Evolutionary conservation across 2,113 vertebrate genomes (phyloP).

Genomic region (Anser cygnoides): DNA sequence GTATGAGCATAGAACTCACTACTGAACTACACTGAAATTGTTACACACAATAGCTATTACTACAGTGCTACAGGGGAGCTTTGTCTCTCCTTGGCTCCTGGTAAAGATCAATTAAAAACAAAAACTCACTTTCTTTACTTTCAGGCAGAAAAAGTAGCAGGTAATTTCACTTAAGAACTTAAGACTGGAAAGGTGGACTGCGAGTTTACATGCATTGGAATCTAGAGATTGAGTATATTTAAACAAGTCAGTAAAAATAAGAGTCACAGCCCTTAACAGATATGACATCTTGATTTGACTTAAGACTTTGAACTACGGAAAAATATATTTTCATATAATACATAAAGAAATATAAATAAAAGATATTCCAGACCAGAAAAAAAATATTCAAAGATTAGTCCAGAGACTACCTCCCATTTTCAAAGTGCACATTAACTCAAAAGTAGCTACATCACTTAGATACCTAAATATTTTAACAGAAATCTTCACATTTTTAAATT

Average conservation of each 20-base stretch:
- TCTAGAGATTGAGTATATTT: neutral
- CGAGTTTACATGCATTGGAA: neutral
- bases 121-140: neutral
- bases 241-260: neutral
- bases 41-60: neutral
- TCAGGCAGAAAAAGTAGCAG: neutral
- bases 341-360: neutral
- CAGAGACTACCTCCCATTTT: neutral
- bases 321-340: neutral
- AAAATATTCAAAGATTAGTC: neutral
- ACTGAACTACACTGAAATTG: neutral
- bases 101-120: neutral
- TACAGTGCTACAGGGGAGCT: neutral
- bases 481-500: neutral
- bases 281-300: neutral
- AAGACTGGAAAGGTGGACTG: neutral
- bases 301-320: neutral
- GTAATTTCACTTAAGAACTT: neutral
- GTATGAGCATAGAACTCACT: neutral
- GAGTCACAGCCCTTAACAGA: neutral
- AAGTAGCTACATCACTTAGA: neutral
- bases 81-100: neutral
- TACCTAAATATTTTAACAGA: neutral
- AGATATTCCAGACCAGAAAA: neutral
- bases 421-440: neutral